Conservation (phyloP, 1,140 invertebrate genomes). For the Brachionus manjavacas region DNA sequence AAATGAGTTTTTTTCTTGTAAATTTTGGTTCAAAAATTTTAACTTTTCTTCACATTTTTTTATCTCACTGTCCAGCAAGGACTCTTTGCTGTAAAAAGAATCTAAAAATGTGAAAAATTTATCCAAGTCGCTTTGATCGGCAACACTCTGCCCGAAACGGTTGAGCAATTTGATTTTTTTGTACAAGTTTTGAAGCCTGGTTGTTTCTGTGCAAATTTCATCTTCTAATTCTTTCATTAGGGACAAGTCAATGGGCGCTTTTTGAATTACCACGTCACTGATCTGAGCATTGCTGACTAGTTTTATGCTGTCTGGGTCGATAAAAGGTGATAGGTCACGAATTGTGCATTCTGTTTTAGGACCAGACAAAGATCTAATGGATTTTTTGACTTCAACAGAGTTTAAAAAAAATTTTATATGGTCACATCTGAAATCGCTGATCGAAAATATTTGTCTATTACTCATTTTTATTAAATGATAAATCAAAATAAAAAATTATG, state of each 20-base stretch:
- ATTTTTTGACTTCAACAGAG: not conserved
- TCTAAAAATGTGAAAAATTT: not conserved
- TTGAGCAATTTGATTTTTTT: not conserved
- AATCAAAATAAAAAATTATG: not conserved
- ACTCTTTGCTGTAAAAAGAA: not conserved
- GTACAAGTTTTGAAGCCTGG: not conserved
- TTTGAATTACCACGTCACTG: not conserved
- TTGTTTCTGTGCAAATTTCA: not conserved
- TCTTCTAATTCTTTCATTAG: not conserved
- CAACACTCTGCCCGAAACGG: not conserved
- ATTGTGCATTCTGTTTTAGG: not conserved
- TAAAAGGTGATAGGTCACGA: not conserved
- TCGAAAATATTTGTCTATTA: not conserved
- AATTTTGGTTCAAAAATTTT: not conserved
- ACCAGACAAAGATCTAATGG: not conserved
- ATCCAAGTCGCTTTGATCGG: not conserved
- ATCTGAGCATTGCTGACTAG: not conserved
- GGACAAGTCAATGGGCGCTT: not conserved
- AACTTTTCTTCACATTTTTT: not conserved
- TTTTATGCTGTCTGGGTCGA: not conserved
- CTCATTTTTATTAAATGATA: not conserved
- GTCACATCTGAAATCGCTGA: not conserved
- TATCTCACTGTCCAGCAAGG: not conserved
- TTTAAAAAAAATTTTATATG: not conserved
- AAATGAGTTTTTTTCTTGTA: not conserved